phyloP scores from a whole-genome alignment of 1,140 invertebrate genomes.

The Paraescarpia echinospica region DNA sequence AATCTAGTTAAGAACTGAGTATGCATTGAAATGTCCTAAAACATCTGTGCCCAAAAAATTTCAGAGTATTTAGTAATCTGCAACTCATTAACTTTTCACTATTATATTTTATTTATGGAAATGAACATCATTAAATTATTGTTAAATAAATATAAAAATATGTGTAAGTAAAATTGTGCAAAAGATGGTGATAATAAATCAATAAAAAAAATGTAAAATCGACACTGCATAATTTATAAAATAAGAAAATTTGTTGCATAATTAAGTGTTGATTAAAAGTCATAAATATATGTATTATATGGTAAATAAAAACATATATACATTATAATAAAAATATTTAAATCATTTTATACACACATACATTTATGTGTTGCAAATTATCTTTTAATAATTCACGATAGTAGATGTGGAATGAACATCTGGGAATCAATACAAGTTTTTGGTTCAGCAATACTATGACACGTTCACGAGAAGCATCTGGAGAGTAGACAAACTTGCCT shows the following conservation, averaged over 20 bases:
- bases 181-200: not conserved
- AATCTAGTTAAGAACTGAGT: not conserved
- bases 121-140: too few relatives aligned
- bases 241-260: too few relatives aligned
- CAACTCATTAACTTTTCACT: too few relatives aligned
- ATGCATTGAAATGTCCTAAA: not conserved
- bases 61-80: not conserved
- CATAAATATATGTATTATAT: too few relatives aligned
- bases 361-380: not conserved
- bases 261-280: too few relatives aligned
- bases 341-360: not conserved
- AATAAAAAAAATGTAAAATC: too few relatives aligned
- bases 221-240: too few relatives aligned
- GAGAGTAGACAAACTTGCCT: constrained; percentile 35
- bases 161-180: too few relatives aligned
- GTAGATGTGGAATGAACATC: too few relatives aligned
- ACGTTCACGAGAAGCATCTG: not conserved
- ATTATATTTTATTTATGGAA: too few relatives aligned
- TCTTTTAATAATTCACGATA: not conserved
- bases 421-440: too few relatives aligned
- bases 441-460: not conserved
- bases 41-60: not conserved
- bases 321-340: not conserved
- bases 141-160: too few relatives aligned
- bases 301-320: not conserved